phyloP scores from a whole-genome alignment of 1,140 invertebrate species.

The Drosophila takahashii region DNA sequence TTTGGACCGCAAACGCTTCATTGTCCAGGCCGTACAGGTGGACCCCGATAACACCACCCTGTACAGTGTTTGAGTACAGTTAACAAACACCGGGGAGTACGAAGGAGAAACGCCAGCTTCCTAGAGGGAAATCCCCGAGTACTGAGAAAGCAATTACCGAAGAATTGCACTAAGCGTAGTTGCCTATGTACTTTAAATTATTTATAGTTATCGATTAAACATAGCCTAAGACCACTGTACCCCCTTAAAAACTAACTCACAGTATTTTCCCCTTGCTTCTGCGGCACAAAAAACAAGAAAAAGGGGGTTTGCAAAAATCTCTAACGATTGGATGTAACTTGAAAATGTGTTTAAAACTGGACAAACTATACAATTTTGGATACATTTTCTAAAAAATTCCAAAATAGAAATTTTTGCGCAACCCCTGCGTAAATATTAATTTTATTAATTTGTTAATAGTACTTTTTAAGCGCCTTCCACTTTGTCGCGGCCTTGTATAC shows the following conservation, averaged over 20 bases:
- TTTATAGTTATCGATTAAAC: constrained; percentile 41
- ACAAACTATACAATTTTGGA: background rate
- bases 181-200: constrained; percentile 47
- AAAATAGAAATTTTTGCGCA: background rate
- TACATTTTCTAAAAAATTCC: background rate
- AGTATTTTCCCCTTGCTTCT: constrained; percentile 1
- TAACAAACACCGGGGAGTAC: background rate
- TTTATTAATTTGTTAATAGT: constrained; percentile 7
- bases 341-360: background rate
- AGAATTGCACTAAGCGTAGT: constrained; percentile 16
- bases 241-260: background rate
- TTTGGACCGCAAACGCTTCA: constrained; percentile 75
- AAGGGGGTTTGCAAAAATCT: background rate
- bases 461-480: constrained; percentile 11
- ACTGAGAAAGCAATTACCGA: constrained; percentile 31
- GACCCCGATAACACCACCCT: constrained; percentile 77
- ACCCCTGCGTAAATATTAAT: background rate
- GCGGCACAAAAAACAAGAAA: background rate
- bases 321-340: background rate
- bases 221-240: constrained; percentile 15
- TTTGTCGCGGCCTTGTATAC: constrained; percentile 3
- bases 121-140: constrained; percentile 21
- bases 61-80: constrained; percentile 55
- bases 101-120: constrained; percentile 21
- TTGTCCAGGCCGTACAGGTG: constrained; percentile 75